A percentile compares a stretch with the other conserved stretches of the same genome.
Evolutionary conservation across 2,888 invertebrate genomes (phyloP).

Genomic region (Plusia festucae): DNA sequence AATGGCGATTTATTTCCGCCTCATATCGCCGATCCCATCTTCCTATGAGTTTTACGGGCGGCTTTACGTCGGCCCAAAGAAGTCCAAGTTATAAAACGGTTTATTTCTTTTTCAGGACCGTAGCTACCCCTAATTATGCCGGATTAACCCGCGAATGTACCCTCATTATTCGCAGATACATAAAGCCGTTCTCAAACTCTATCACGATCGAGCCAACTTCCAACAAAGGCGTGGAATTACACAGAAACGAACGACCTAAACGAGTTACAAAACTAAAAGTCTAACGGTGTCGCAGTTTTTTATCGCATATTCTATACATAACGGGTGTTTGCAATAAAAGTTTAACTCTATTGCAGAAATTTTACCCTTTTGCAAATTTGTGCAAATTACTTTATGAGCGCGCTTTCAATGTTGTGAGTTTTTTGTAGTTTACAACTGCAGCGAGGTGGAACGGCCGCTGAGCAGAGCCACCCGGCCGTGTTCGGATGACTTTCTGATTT

Average conservation of each 20-base stretch:
- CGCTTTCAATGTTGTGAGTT: constrained; percentile 74
- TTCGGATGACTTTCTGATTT: constrained; percentile 71
- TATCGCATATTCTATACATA: constrained; percentile 73
- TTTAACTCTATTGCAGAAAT: constrained; percentile 73
- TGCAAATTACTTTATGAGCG: constrained; percentile 88
- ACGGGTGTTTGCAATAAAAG: constrained; percentile 80
- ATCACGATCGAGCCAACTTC: constrained; percentile 56
- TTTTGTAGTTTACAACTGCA: constrained; percentile 82
- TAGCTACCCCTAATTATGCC: constrained; percentile 79
- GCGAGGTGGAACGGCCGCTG: constrained; percentile 66
- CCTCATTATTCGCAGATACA: constrained; percentile 68
- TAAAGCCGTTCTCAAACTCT: constrained; percentile 54
- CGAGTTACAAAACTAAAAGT: constrained; percentile 76
- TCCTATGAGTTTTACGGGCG: constrained; percentile 86
- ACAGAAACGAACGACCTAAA: constrained; percentile 62
- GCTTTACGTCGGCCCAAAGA: constrained; percentile 87
- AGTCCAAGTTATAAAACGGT: constrained; percentile 87
- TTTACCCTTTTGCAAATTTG: constrained; percentile 88
- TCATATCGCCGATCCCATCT: constrained; percentile 88
- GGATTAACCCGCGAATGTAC: constrained; percentile 75
- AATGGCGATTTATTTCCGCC: constrained; percentile 89
- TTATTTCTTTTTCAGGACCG: constrained; percentile 85
- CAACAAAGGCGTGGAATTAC: constrained; percentile 61
- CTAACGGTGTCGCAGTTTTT: constrained; percentile 71
- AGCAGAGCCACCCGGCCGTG: constrained; percentile 67